phyloP scores from a whole-genome alignment of 2,113 vertebrate species.

The Amazona vittata region DNA sequence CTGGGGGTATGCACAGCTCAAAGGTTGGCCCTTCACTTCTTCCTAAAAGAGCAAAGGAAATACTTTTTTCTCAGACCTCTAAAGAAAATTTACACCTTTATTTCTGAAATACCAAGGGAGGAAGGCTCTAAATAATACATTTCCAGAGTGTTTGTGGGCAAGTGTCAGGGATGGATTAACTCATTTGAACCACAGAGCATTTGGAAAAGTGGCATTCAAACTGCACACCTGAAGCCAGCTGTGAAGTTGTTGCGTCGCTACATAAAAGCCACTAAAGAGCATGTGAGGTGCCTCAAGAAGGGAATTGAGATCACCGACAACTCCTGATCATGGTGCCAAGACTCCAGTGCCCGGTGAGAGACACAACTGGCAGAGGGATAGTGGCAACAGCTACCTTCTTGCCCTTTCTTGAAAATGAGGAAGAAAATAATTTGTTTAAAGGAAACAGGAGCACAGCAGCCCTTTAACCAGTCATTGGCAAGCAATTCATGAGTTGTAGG shows the following conservation, averaged over 20 bases:
- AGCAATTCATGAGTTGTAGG: background rate
- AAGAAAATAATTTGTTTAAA: background rate
- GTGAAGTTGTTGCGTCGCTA: background rate
- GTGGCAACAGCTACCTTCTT: background rate
- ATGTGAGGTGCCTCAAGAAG: background rate
- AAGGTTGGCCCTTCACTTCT: slow-evolving; percentile 40
- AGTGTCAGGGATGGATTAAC: slow-evolving; percentile 27
- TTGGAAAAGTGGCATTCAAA: slow-evolving; percentile 36
- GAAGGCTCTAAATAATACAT: slow-evolving; percentile 62
- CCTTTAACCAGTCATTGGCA: background rate
- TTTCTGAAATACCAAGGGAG: slow-evolving; percentile 12
- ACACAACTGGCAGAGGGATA: background rate
- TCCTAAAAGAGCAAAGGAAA: slow-evolving; percentile 12
- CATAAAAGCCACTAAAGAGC: background rate
- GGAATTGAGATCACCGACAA: background rate
- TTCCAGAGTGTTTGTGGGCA: background rate
- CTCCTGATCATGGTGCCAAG: fast-evolving
- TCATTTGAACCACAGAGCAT: background rate
- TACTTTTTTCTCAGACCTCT: background rate
- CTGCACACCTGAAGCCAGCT: slow-evolving; percentile 15
- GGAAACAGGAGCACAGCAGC: background rate
- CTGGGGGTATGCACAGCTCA: background rate
- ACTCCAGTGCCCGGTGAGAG: background rate
- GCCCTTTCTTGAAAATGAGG: background rate
- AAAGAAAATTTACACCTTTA: slow-evolving; percentile 17